Base-by-base conservation (phyloP, 2,888 invertebrate genomes). In the Orthosia gothica region DNA sequence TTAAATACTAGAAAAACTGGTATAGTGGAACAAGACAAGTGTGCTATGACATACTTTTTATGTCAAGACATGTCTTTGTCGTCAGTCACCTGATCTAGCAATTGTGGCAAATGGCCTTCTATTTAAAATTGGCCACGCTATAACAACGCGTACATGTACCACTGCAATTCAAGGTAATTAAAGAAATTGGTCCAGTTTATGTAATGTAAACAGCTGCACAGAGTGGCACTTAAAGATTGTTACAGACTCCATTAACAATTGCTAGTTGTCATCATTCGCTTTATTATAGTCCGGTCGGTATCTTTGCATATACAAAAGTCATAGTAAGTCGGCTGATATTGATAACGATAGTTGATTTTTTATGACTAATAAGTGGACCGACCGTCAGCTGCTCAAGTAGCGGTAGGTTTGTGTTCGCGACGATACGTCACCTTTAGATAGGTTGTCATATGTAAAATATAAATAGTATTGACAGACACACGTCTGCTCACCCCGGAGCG, bases 181-280 rank as follows among this genome's bases (percentile, higher is more conserved):
- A 79, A 45, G 15, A 50, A 70, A 70, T 62, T 62, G 75, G 20
- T 69, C 49, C 59, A 67, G 50, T 76, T 76, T 12, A 57, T 32
- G 40, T 54, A 16, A 9, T 49, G 5, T 2, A 20, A 49, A 70
- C 40, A 78, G 49, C 70, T 50, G 49, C 40, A 26, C 7, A 0
- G 23, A 54, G 20, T 23, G n/a, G 23, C 40, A 76, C 50, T 26
- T 45, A 40, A 26, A 11, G 3, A 67, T 58, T 50, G 57, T 50
- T 2, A 57, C 32, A 20, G 18, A 9, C 18, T 11, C 18, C 12
- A 50, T 40, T 40, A 40, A 40, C 20, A 15, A 45, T 18, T 20
- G 12, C 50, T 57, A 18, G 15, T 66, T 18, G 20, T 40, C 13
- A 63, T 49, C 5, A 40, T 63, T 63, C 9, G 23, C 61, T 74